Percentiles rank a stretch among this genome's conserved stretches.
Evolutionary conservation across 2,888 invertebrate species (phyloP).

Genomic region (Phaedon cochleariae): DNA sequence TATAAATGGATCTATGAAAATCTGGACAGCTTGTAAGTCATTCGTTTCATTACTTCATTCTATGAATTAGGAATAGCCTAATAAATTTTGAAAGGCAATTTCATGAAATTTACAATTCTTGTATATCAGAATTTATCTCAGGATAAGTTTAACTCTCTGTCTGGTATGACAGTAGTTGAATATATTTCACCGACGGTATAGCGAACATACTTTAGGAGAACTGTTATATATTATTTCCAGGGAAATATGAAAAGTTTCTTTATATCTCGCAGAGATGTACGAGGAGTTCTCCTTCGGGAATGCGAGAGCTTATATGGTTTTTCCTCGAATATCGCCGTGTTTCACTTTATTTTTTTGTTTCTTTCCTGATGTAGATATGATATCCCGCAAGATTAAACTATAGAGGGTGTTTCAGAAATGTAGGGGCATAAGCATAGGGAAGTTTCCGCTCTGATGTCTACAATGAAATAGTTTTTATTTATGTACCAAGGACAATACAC

Average conservation of each 20-base stretch:
- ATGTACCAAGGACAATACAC: too few species aligned
- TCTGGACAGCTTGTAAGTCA: too few species aligned
- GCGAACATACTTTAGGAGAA: constrained; percentile 11
- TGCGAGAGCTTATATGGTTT: constrained; percentile 13
- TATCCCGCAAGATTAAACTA: too few species aligned
- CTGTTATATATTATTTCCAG: constrained; percentile 17
- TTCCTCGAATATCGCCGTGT: neutral
- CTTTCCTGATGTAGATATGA: too few species aligned
- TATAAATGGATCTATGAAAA: too few species aligned
- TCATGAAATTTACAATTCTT: neutral
- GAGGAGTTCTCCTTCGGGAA: constrained; percentile 15
- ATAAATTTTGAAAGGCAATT: neutral
- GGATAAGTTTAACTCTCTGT: neutral
- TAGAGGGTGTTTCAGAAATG: too few species aligned
- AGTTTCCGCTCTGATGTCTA: too few species aligned
- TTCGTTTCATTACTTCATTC: too few species aligned
- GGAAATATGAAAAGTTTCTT: constrained; percentile 26
- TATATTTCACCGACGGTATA: neutral
- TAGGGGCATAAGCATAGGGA: too few species aligned
- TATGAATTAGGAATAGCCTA: neutral
- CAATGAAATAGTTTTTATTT: too few species aligned
- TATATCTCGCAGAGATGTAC: constrained; percentile 23
- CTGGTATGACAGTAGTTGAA: neutral
- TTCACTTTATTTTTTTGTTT: too few species aligned
- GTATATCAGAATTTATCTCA: neutral